Base-by-base conservation (phyloP, 2,797 vertebrate species). In the Thalassophryne amazonica region DNA sequence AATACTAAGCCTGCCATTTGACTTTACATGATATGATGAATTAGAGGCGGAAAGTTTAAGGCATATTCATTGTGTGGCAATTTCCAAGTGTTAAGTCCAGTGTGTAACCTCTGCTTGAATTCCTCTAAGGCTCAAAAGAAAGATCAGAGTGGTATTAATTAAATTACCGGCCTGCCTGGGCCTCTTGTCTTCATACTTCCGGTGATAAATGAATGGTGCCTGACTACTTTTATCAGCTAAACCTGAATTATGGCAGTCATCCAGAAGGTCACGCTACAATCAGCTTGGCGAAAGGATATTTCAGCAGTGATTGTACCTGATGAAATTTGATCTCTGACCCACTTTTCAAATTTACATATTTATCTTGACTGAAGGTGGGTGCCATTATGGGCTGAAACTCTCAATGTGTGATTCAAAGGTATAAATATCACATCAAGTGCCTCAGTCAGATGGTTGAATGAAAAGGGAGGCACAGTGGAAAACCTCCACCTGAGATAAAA, bases 261-360 rank as follows among this genome's bases (percentile, higher is more conserved):
- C 78, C 64, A 67, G 70, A 57, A 65, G 75, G 79, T 77, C 67
- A 53, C 4, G 13, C 47, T 7, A 8, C 40, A 74, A 61, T 83
- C 79, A 62, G 66, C 65, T 80, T 53, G 55, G 69, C 6, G 3
- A 77, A 73, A 77, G 56, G 48, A 80, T 61, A 70, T 78, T 65
- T 80, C 68, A 36, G 65, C 39, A 22, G 48, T 62, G 78, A 86
- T 80, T 81, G 66, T 60, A 73, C 74, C 70, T 74, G 70, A 77
- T 79, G 74, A 80, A 84, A 83, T 78, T 60, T 79, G 76, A 87
- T 86, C 78, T 77, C 71, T 70, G 78, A 81, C 80, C 84, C 59
- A 77, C 76, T 86, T 83, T 83, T 76, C 15, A 58, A 39, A 84
- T 87, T 85, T 84, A 69, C 84, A 86, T 87, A 84, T 86, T 84